Evolutionary conservation across 2,113 vertebrate genomes (phyloP).

Genomic region (Haemorhous mexicanus): DNA sequence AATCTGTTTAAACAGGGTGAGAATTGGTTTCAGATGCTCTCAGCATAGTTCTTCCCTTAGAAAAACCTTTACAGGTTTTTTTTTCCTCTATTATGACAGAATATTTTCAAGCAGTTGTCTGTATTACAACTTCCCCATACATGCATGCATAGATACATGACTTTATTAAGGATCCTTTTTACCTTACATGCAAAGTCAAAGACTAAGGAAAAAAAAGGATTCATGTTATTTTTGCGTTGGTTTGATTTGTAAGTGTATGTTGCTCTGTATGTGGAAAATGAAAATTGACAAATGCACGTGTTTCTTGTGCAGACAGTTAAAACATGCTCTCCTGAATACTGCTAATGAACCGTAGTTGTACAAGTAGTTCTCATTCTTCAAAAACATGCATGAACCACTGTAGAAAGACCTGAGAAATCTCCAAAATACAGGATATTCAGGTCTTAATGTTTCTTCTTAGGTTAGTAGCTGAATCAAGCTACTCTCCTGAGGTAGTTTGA

Average conservation of each 20-base stretch:
- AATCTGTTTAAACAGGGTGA: not conserved
- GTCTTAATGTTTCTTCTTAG: not conserved
- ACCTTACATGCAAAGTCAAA: not conserved
- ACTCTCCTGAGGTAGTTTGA: not conserved
- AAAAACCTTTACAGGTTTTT: not conserved
- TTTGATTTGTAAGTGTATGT: not conserved
- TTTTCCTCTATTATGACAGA: not conserved
- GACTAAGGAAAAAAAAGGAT: not conserved
- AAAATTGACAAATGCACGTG: rapidly evolving
- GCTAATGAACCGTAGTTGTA: not conserved
- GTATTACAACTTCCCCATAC: not conserved
- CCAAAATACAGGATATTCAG: not conserved
- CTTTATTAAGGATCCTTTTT: not conserved
- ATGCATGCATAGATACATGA: not conserved
- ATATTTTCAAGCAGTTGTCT: not conserved
- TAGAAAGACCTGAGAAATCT: not conserved
- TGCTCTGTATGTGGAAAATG: not conserved
- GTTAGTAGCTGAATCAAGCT: not conserved
- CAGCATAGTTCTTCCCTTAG: not conserved
- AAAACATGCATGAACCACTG: not conserved
- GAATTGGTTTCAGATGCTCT: not conserved
- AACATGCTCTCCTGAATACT: not conserved
- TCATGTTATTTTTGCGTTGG: not conserved
- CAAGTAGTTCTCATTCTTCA: not conserved
- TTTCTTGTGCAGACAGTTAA: not conserved